Conservation (phyloP, 2,113 vertebrate species). For the Chionis minor region DNA sequence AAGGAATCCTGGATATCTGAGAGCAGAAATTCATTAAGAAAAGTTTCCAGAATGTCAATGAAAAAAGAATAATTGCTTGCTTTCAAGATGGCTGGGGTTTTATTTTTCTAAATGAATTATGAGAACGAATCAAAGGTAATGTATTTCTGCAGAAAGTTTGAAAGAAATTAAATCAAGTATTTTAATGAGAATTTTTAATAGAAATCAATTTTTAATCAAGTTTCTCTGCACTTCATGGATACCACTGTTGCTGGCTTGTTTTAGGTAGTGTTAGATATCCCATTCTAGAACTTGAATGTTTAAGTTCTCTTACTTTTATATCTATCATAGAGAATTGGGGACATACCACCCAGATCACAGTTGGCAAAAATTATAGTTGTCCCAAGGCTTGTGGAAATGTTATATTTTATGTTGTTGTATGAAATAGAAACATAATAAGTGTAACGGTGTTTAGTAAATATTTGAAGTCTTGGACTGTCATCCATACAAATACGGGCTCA, state of each 20-base stretch:
- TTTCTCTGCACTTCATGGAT: neutral
- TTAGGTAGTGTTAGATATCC: neutral
- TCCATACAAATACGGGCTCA: neutral
- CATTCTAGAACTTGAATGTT: neutral
- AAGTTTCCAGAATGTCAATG: neutral
- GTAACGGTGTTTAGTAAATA: neutral
- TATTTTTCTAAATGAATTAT: neutral
- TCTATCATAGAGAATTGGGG: neutral
- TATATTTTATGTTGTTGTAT: neutral
- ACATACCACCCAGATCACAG: neutral
- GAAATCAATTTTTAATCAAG: neutral
- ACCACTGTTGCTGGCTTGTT: neutral
- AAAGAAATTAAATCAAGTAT: neutral
- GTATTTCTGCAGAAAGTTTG: neutral
- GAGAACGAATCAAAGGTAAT: neutral
- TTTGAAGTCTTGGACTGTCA: neutral
- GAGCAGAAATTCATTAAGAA: neutral
- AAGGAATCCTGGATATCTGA: neutral
- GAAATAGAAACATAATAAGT: neutral
- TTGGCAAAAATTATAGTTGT: neutral
- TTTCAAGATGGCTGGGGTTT: neutral
- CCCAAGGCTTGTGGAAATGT: neutral
- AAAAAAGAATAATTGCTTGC: neutral
- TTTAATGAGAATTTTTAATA: neutral
- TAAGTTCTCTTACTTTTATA: neutral